Conservation (phyloP, 2,888 invertebrate genomes). For the Elgonia sp. region DNA sequence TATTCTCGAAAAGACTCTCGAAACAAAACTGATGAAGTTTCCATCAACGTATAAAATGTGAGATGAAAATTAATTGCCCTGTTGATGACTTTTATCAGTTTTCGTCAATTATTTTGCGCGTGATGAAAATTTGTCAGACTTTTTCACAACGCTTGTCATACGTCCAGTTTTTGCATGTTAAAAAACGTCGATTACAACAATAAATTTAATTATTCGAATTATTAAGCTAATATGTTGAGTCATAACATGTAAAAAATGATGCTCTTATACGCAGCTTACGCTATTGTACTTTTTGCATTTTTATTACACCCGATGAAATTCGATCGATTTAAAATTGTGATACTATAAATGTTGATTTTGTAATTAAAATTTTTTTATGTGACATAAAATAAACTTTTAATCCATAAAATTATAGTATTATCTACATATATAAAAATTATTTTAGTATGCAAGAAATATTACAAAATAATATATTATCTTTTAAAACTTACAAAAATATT, state of each 20-base stretch:
- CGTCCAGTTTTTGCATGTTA: conserved; percentile 19
- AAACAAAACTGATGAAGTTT: conserved; percentile 52
- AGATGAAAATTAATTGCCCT: conserved; percentile 45
- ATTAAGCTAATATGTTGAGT: conserved; percentile 34
- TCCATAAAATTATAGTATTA: no score
- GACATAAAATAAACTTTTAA: not conserved
- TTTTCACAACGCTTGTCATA: conserved; percentile 41
- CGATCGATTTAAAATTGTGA: conserved; percentile 1
- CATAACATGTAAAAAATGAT: conserved; percentile 34
- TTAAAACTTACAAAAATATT: no score
- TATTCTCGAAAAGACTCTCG: conserved; percentile 31
- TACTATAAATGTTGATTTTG: not conserved
- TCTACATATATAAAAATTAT: no score
- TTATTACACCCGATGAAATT: conserved; percentile 1
- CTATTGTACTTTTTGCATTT: conserved; percentile 1
- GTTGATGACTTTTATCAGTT: conserved; percentile 54
- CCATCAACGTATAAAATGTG: conserved; percentile 35
- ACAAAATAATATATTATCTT: no score
- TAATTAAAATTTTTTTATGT: not conserved
- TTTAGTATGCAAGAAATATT: no score
- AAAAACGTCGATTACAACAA: conserved; percentile 33
- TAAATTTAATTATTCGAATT: conserved; percentile 51
- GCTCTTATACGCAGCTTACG: conserved; percentile 14
- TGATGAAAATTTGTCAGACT: conserved; percentile 41
- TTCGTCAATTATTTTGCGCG: conserved; percentile 44